A percentile compares a stretch with the other conserved stretches of the same genome.
Conservation (phyloP, 2,113 vertebrate species). For the Aegithalos caudatus region DNA sequence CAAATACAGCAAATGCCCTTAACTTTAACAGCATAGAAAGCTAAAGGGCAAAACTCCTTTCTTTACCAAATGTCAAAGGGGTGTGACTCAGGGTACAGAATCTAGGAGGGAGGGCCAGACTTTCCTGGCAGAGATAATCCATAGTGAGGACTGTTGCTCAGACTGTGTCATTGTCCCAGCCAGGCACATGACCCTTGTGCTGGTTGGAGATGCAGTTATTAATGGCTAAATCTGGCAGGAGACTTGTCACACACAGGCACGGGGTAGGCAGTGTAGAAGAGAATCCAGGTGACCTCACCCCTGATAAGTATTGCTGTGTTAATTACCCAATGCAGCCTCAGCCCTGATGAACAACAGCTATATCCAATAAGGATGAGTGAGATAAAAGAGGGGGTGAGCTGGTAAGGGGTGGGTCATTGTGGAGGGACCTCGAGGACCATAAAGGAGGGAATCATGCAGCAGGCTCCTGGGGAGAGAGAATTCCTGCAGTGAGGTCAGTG, state of each 20-base stretch:
- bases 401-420: neutral
- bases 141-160: neutral
- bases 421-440: neutral
- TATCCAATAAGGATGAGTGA: neutral
- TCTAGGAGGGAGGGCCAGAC: neutral
- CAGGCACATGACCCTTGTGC: neutral
- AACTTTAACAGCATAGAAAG: neutral
- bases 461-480: neutral
- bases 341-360: neutral
- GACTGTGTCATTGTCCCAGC: neutral
- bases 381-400: neutral
- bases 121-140: neutral
- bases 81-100: neutral
- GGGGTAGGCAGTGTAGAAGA: neutral
- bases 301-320: neutral
- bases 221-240: neutral
- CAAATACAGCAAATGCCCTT: neutral
- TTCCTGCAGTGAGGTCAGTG: neutral
- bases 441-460: neutral
- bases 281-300: neutral
- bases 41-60: neutral
- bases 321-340: neutral
- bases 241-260: neutral
- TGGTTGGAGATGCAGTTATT: neutral
- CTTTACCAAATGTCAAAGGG: neutral